phyloP scores from a whole-genome alignment of 1,140 invertebrate species.

The Antheraea mylitta region DNA sequence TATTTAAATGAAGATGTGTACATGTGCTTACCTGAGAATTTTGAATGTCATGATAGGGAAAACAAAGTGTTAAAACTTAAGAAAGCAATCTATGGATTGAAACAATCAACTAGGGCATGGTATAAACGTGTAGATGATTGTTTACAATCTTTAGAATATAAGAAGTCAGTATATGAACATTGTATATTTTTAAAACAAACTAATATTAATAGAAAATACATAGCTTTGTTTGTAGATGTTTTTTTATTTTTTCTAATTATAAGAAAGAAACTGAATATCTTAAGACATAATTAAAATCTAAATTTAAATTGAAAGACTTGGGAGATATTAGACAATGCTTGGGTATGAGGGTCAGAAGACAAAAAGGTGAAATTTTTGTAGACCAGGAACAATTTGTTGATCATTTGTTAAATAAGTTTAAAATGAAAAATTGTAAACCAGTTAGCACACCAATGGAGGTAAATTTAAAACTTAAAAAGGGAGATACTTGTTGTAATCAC shows the following conservation, averaged over 20 bases:
- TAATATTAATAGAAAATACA: slow-evolving; percentile 20
- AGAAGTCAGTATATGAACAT: slow-evolving; percentile 30
- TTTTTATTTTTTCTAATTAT: slow-evolving; percentile 47
- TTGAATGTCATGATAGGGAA: slow-evolving; percentile 13
- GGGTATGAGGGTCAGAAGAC: slow-evolving; percentile 23
- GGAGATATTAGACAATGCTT: slow-evolving; percentile 27
- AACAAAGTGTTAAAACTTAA: slow-evolving; percentile 25
- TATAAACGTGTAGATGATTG: slow-evolving; percentile 29
- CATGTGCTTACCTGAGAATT: slow-evolving; percentile 23
- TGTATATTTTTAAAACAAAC: slow-evolving; percentile 37
- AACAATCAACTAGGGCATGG: slow-evolving; percentile 41
- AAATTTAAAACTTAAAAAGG: slow-evolving; percentile 35
- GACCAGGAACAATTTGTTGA: slow-evolving; percentile 20
- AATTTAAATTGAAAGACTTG: slow-evolving; percentile 25
- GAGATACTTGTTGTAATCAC: slow-evolving; percentile 19
- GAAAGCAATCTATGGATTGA: slow-evolving; percentile 25
- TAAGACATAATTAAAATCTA: slow-evolving; percentile 27
- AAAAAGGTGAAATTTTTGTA: slow-evolving; percentile 18
- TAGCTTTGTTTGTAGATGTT: slow-evolving; percentile 54
- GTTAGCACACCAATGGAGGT: slow-evolving; percentile 39
- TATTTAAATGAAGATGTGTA: slow-evolving; percentile 28
- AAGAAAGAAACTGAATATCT: slow-evolving; percentile 15
- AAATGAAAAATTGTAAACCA: slow-evolving; percentile 45
- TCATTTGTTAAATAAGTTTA: slow-evolving; percentile 36
- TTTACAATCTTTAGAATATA: slow-evolving; percentile 26